These are phyloP conservation scores for Heliothis subflexa DNA, from an alignment of 1,140 invertebrate species.

Conservation along the genomic window DNA sequence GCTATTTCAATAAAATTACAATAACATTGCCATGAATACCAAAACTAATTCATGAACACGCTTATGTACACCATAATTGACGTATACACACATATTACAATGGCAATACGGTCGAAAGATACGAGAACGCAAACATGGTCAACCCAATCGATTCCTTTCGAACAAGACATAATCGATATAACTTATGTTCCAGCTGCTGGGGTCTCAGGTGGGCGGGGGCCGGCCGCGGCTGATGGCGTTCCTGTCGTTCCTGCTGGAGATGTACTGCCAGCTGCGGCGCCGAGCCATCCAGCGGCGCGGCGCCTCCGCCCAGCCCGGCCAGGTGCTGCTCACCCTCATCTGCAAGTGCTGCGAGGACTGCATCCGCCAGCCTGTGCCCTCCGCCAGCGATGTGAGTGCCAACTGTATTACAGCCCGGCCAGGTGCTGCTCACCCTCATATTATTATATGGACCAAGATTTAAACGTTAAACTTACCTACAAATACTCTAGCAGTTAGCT, in stretches of 20 bases:
- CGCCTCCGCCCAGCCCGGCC: constrained; percentile 88
- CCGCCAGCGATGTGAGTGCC: constrained; percentile 89
- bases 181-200: constrained; percentile 69
- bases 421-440: constrained; percentile 92
- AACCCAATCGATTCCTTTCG: no score
- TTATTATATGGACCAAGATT: no score
- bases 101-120: no score
- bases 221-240: constrained; percentile 92
- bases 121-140: no score
- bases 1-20: no score
- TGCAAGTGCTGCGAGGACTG: constrained; percentile 95
- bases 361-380: constrained; percentile 92
- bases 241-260: constrained; percentile 95
- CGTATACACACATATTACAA: no score
- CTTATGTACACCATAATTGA: no score
- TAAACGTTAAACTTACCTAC: no score
- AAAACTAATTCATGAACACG: no score
- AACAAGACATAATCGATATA: not conserved
- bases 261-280: constrained; percentile 94
- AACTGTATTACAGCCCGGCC: constrained; percentile 86
- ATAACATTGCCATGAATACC: no score
- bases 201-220: constrained; percentile 85
- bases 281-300: constrained; percentile 89
- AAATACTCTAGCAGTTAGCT: no score
- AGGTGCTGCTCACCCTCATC: constrained; percentile 92